These are phyloP conservation scores for Eulemur mongoz DNA, from an alignment of 2,797 vertebrate genomes.

Conservation along the genomic window DNA sequence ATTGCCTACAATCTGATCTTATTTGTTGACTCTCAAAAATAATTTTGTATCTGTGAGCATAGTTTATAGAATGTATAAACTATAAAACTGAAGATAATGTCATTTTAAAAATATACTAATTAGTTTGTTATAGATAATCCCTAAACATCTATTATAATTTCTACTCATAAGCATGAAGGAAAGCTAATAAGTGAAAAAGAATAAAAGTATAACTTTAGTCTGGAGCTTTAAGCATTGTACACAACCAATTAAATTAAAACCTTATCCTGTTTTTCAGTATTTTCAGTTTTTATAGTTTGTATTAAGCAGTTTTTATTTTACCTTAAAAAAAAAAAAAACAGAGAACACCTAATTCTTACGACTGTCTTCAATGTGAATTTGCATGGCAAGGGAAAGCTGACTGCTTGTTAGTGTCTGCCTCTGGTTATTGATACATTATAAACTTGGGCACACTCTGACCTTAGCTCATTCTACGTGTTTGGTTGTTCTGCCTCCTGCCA, in stretches of 20 bases:
- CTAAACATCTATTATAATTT: neutral
- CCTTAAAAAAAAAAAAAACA: constrained; percentile 11
- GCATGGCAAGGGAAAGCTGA: neutral
- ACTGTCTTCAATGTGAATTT: neutral
- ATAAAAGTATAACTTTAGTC: neutral
- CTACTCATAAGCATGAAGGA: neutral
- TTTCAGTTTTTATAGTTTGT: neutral
- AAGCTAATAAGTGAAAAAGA: neutral
- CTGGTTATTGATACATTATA: neutral
- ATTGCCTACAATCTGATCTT: neutral
- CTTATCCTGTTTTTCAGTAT: neutral
- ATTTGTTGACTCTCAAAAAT: neutral
- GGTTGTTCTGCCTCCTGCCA: neutral
- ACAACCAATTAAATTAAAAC: neutral
- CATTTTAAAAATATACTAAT: neutral
- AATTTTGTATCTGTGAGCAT: neutral
- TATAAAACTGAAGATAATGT: neutral
- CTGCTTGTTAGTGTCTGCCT: neutral
- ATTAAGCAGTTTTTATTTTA: constrained; percentile 12
- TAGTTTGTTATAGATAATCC: neutral
- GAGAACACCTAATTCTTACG: neutral
- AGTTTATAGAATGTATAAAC: neutral
- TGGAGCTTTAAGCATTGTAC: neutral
- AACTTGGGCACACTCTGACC: neutral
- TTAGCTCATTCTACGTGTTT: neutral